phyloP scores from a whole-genome alignment of 2,113 vertebrate genomes.

The Panurus biarmicus region DNA sequence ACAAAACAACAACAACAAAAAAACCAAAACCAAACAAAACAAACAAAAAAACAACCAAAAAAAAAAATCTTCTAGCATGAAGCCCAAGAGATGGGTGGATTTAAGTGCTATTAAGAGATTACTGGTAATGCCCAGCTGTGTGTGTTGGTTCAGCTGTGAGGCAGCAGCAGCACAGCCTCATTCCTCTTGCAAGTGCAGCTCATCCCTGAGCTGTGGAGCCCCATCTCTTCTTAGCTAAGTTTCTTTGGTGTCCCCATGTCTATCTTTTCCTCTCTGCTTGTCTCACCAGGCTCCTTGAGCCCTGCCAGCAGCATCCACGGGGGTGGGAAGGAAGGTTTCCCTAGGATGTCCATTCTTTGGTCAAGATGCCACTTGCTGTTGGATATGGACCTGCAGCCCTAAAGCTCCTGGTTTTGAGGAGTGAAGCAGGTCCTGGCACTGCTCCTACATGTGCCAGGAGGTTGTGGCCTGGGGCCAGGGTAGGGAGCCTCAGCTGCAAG shows the following conservation, averaged over 20 bases:
- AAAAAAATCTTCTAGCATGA: neutral
- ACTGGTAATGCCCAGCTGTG: neutral
- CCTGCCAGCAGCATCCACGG: accelerated
- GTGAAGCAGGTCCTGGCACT: neutral
- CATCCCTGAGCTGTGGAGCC: neutral
- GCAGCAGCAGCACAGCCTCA: neutral
- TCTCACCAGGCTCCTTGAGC: neutral
- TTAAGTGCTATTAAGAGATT: neutral
- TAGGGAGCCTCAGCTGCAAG: neutral
- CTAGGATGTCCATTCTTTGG: neutral
- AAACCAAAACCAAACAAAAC: too few relatives aligned
- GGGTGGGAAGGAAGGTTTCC: neutral
- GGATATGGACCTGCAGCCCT: neutral
- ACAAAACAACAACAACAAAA: too few relatives aligned
- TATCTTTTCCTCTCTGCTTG: neutral
- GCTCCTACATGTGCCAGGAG: accelerated
- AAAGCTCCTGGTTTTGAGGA: neutral
- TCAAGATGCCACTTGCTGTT: neutral
- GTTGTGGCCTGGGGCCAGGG: neutral
- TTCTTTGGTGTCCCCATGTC: neutral
- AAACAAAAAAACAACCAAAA: neutral
- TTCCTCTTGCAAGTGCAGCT: neutral
- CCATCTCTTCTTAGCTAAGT: accelerated
- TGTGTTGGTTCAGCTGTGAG: neutral
- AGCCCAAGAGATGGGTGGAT: neutral